Percentiles rank a stretch among this genome's conserved stretches.
These are phyloP conservation scores for Lasaia peninsularis DNA, from an alignment of 1,140 invertebrate species.

Conservation along the genomic window DNA sequence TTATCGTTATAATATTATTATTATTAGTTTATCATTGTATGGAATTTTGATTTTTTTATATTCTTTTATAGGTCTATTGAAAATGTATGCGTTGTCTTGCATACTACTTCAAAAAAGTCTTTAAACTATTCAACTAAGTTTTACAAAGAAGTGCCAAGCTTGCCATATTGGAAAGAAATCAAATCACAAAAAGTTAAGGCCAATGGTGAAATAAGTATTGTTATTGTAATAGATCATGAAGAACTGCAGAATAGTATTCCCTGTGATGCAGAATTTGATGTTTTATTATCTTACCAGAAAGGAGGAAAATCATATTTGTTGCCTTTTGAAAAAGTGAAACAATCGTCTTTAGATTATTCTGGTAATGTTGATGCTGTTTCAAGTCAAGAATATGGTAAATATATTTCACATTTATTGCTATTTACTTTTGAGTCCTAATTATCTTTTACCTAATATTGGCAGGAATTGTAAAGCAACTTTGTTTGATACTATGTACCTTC, in stretches of 20 bases:
- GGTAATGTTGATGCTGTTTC: conserved; percentile 46
- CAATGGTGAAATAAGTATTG: conserved; percentile 25
- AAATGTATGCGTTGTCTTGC: conserved; percentile 42
- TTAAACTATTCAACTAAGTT: conserved; percentile 48
- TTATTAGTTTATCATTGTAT: not conserved
- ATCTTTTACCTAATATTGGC: too few species aligned
- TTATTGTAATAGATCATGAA: conserved; percentile 35
- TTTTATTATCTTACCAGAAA: conserved; percentile 39
- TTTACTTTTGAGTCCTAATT: too few species aligned
- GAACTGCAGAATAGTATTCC: conserved; percentile 39
- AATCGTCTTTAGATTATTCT: conserved; percentile 41
- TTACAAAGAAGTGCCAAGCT: conserved; percentile 28
- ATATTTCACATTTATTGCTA: not conserved
- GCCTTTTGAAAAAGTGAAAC: conserved; percentile 39
- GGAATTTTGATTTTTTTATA: not conserved
- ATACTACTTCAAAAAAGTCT: conserved; percentile 32
- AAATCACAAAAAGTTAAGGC: conserved; percentile 20
- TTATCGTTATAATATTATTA: not conserved
- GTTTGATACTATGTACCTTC: too few species aligned
- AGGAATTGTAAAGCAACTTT: too few species aligned
- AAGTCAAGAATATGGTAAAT: conserved; percentile 29
- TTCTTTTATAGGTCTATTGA: conserved; percentile 21
- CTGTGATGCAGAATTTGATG: conserved; percentile 43
- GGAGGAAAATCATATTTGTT: conserved; percentile 34
- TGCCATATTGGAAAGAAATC: conserved; percentile 45